These are phyloP conservation scores for Bedellia somnulentella DNA, from an alignment of 2,888 invertebrate genomes.

Conservation along the genomic window DNA sequence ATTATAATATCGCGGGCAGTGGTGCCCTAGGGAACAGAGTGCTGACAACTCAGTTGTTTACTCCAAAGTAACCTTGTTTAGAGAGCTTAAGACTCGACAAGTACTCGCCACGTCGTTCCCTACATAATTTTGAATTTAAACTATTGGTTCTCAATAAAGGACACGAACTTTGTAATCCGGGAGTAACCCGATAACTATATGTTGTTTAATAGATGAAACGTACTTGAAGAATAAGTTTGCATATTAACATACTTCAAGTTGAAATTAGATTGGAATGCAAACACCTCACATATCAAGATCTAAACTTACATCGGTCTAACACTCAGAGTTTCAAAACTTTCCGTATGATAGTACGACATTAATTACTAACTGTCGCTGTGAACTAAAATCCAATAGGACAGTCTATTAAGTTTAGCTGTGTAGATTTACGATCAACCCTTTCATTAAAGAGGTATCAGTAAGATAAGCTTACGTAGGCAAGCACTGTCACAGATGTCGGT, in stretches of 20 bases:
- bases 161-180: too few relatives aligned
- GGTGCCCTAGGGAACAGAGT: constrained; percentile 32
- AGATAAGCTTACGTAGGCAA: constrained; percentile 43
- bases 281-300: constrained; percentile 36
- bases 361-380: constrained; percentile 40
- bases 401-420: constrained; percentile 49
- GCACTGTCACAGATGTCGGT: constrained; percentile 18
- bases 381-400: constrained; percentile 41
- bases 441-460: constrained; percentile 58
- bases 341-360: constrained; percentile 49
- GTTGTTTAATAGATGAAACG: too few relatives aligned
- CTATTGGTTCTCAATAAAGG: neutral
- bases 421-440: constrained; percentile 60
- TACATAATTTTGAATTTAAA: constrained; percentile 10
- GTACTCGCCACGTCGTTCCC: constrained; percentile 21
- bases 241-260: constrained; percentile 41
- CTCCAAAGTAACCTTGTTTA: constrained; percentile 35
- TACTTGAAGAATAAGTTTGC: too few relatives aligned
- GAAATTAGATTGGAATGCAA: constrained; percentile 38
- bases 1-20: constrained; percentile 37
- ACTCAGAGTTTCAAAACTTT: constrained; percentile 47
- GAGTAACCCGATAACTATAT: too few relatives aligned
- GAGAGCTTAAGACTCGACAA: constrained; percentile 25
- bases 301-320: constrained; percentile 50
- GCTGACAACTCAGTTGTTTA: constrained; percentile 35